Evolutionary conservation across 2,113 vertebrate genomes (phyloP).

Genomic region (Pteronura brasiliensis): DNA sequence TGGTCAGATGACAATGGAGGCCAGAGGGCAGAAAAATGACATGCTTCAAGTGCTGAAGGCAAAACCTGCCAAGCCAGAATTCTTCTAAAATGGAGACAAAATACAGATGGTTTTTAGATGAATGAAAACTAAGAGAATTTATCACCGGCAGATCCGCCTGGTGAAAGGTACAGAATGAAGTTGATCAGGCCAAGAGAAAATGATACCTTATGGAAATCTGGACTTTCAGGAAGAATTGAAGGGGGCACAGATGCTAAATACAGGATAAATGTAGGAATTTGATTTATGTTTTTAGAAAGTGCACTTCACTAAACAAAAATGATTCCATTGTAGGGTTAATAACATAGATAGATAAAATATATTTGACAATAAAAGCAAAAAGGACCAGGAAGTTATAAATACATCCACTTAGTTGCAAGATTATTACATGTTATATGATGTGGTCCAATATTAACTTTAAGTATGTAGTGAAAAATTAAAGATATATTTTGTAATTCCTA

Average conservation of each 20-base stretch:
- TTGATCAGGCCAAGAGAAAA: not conserved
- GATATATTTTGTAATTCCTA: not conserved
- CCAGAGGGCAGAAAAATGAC: not conserved
- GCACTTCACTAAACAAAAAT: not conserved
- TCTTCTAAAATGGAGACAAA: not conserved
- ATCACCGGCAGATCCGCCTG: not conserved
- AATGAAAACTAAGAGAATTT: not conserved
- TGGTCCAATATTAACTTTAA: not conserved
- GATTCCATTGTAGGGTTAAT: not conserved
- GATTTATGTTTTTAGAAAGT: not conserved
- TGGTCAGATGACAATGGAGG: not conserved
- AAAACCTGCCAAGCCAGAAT: not conserved
- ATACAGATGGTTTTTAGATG: not conserved
- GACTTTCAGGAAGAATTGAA: not conserved
- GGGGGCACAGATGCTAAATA: not conserved
- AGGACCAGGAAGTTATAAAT: not conserved
- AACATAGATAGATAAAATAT: not conserved
- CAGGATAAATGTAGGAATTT: not conserved
- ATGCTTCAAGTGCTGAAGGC: not conserved
- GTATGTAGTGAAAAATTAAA: not conserved
- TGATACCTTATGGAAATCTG: not conserved
- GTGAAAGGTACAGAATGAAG: not conserved
- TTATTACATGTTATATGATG: not conserved
- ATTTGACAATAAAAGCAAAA: not conserved
- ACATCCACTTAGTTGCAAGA: not conserved